Conservation (phyloP, 2,113 vertebrate species). For the Cyprinodon variegatus region DNA sequence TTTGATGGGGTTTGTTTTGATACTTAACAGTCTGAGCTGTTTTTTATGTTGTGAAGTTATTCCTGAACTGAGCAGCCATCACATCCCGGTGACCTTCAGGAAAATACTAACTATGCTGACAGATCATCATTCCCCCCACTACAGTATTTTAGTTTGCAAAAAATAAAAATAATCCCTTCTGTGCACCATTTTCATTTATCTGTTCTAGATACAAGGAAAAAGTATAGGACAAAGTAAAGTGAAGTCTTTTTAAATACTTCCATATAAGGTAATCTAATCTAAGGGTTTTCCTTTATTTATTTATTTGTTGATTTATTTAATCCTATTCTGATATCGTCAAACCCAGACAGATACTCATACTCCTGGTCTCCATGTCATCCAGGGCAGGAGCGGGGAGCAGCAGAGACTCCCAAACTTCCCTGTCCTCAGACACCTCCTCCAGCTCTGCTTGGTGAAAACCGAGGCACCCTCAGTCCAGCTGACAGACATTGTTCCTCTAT, state of each 20-base stretch:
- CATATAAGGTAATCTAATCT: not conserved
- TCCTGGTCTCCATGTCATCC: too few species aligned
- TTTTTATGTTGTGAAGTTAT: not conserved
- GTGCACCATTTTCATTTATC: slow-evolving; percentile 1
- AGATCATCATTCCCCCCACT: slow-evolving; percentile 7
- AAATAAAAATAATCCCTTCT: slow-evolving; percentile 33
- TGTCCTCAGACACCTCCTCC: too few species aligned
- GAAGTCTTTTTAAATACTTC: not conserved
- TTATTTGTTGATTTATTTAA: too few species aligned
- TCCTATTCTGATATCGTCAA: too few species aligned
- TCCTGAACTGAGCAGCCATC: not conserved
- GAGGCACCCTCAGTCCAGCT: too few species aligned
- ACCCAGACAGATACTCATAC: too few species aligned
- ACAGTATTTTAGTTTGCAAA: slow-evolving; percentile 22
- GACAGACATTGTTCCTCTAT: too few species aligned
- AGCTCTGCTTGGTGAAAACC: too few species aligned
- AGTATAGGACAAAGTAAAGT: not conserved
- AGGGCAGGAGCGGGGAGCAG: too few species aligned
- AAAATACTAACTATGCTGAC: slow-evolving; percentile 11
- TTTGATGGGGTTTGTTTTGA: slow-evolving; percentile 16
- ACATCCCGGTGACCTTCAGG: not conserved
- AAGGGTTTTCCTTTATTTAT: too few species aligned
- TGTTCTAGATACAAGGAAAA: slow-evolving; percentile 14
- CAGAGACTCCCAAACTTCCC: too few species aligned
- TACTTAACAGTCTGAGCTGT: not conserved